Evolutionary conservation across 2,113 vertebrate species (phyloP).

Genomic region (Actenoides lindsayi): DNA sequence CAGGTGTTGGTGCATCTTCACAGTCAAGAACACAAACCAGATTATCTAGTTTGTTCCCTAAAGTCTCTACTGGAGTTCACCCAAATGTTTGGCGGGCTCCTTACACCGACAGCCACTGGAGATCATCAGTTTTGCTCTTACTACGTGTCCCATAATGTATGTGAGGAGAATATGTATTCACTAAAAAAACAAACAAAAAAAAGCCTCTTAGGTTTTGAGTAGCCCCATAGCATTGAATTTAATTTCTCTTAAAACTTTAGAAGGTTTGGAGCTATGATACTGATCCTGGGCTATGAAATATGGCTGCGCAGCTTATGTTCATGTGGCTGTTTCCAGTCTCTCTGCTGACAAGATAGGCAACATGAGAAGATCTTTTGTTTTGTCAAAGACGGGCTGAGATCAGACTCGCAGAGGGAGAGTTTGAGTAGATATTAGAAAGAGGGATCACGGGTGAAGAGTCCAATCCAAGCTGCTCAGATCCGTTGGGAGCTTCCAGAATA

Average conservation of each 20-base stretch:
- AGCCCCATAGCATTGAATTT: not conserved
- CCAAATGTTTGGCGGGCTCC: not conserved
- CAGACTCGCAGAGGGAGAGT: not conserved
- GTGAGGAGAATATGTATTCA: not conserved
- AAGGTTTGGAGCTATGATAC: not conserved
- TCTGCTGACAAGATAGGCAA: not conserved
- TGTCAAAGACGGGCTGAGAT: not conserved
- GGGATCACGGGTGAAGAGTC: not conserved
- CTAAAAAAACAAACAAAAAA: not conserved
- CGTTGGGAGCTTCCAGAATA: not conserved
- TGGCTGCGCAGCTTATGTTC: not conserved
- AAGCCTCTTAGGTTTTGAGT: not conserved
- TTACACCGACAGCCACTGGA: not conserved
- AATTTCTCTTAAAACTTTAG: not conserved
- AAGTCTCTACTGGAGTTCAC: not conserved
- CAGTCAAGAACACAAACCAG: not conserved
- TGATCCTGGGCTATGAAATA: not conserved
- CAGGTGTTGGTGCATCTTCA: not conserved
- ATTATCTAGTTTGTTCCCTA: not conserved
- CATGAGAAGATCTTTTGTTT: not conserved
- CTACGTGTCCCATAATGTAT: fast-evolving
- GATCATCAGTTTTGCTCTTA: not conserved
- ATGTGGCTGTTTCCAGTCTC: not conserved
- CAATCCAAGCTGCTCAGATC: not conserved
- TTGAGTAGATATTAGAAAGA: not conserved